A percentile compares a stretch with the other conserved stretches of the same genome.
phyloP scores from a whole-genome alignment of 2,797 vertebrate species.

The Apogon hyalosoma region DNA sequence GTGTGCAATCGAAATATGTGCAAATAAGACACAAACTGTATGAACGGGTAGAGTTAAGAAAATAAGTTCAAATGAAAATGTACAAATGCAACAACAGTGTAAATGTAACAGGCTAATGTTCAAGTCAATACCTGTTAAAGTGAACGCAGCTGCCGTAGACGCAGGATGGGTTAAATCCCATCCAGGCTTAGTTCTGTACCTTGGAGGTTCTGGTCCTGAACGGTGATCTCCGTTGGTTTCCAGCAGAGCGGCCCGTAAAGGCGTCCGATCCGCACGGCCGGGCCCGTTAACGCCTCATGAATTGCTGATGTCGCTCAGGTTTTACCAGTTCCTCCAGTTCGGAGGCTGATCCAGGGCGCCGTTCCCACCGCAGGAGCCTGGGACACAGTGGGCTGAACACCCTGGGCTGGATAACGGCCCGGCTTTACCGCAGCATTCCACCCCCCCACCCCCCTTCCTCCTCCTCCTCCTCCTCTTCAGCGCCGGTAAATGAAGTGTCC shows the following conservation, averaged over 20 bases:
- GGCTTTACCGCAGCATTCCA: conserved; percentile 31
- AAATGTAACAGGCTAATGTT: too few species aligned
- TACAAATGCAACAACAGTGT: too few species aligned
- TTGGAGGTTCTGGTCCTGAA: conserved; percentile 24
- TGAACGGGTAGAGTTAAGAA: too few species aligned
- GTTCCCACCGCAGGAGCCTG: conserved; percentile 70
- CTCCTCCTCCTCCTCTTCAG: conserved; percentile 58
- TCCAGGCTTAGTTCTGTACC: too few species aligned
- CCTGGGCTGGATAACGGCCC: conserved; percentile 69
- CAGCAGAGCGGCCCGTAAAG: conserved; percentile 47
- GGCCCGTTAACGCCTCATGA: conserved; percentile 59
- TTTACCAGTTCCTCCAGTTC: conserved; percentile 63
- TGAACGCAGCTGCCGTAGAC: too few species aligned
- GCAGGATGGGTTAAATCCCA: too few species aligned
- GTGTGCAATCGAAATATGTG: too few species aligned
- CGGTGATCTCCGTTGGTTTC: conserved; percentile 31
- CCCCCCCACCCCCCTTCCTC: conserved; percentile 2
- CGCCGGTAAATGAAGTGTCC: conserved; percentile 75
- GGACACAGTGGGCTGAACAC: conserved; percentile 74
- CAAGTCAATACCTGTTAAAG: too few species aligned
- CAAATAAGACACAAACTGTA: too few species aligned
- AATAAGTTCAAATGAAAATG: too few species aligned
- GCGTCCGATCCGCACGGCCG: conserved; percentile 47
- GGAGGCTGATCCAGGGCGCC: conserved; percentile 73
- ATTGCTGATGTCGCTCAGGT: conserved; percentile 70